phyloP scores from a whole-genome alignment of 2,888 invertebrate genomes.

The Drosophila subquinaria region DNA sequence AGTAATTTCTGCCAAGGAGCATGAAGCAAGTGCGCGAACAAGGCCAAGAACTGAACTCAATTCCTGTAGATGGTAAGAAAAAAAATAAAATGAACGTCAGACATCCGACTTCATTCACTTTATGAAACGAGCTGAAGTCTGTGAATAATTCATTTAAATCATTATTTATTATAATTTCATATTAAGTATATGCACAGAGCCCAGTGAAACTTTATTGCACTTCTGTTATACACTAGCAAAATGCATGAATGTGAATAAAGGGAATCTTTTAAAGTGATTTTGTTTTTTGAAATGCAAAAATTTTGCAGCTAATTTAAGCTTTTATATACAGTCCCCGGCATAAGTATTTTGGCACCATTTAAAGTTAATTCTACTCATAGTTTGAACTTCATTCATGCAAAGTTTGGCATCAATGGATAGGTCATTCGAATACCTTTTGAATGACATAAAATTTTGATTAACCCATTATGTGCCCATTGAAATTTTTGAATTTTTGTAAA shows the following conservation, averaged over 20 bases:
- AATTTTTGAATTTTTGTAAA: no score
- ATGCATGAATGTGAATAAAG: not conserved
- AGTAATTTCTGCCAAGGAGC: slow-evolving; percentile 49
- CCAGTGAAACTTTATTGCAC: slow-evolving; percentile 42
- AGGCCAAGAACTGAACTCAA: slow-evolving; percentile 20
- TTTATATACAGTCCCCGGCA: not conserved
- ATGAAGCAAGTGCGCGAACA: slow-evolving; percentile 6
- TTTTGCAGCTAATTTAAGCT: no score
- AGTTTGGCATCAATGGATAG: no score
- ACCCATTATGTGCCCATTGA: no score
- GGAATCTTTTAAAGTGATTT: not conserved
- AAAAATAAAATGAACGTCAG: not conserved
- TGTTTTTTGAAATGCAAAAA: no score
- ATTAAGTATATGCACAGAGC: slow-evolving; percentile 42
- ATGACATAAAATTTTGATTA: no score
- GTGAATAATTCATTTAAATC: slow-evolving; percentile 62
- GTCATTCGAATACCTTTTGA: no score
- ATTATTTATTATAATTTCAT: slow-evolving; percentile 65
- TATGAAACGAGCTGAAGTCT: slow-evolving; percentile 28
- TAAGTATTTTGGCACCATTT: no score
- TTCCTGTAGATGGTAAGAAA: slow-evolving; percentile 6
- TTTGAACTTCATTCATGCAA: no score
- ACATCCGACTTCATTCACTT: slow-evolving; percentile 27
- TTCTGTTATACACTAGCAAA: slow-evolving; percentile 1
- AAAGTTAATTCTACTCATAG: no score